A percentile compares a stretch with the other conserved stretches of the same genome.
Evolutionary conservation across 1,140 invertebrate species (phyloP).

Genomic region (Drosophila kurseongensis): DNA sequence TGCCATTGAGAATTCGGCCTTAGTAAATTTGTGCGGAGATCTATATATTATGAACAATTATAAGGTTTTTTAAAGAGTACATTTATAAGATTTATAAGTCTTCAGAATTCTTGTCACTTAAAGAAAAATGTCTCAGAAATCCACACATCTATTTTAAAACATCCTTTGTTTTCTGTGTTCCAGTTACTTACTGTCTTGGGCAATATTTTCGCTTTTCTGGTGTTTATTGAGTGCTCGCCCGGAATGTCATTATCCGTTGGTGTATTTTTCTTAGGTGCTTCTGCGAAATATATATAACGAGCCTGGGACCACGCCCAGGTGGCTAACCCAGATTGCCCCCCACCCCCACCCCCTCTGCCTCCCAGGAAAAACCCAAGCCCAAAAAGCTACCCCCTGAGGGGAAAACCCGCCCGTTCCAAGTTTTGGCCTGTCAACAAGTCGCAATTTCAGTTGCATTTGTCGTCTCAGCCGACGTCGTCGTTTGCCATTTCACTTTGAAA

Average conservation of each 20-base stretch:
- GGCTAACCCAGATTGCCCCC: slow-evolving; percentile 22
- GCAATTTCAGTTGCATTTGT: slow-evolving; percentile 65
- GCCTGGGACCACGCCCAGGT: slow-evolving; percentile 15
- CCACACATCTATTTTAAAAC: no score
- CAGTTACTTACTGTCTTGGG: no score
- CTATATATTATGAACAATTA: no score
- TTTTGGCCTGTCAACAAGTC: slow-evolving; percentile 59
- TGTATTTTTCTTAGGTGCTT: slow-evolving; percentile 1
- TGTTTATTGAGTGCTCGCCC: slow-evolving; percentile 20
- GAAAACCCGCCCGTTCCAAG: slow-evolving; percentile 2
- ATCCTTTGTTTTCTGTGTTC: no score
- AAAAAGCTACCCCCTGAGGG: background rate
- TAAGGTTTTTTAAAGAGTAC: no score
- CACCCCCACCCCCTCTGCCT: no score
- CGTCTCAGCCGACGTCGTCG: slow-evolving; percentile 46
- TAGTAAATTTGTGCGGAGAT: no score
- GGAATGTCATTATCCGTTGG: slow-evolving; percentile 17
- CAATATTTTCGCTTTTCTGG: slow-evolving; percentile 11
- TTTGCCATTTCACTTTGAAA: slow-evolving; percentile 81
- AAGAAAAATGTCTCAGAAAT: no score
- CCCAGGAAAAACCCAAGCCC: background rate
- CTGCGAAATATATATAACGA: background rate
- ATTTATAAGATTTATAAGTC: no score
- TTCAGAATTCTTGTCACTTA: no score
- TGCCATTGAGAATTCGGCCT: no score